Percentiles rank a stretch among this genome's conserved stretches.
phyloP scores from a whole-genome alignment of 2,888 invertebrate species.

The Anthrax anthrax region DNA sequence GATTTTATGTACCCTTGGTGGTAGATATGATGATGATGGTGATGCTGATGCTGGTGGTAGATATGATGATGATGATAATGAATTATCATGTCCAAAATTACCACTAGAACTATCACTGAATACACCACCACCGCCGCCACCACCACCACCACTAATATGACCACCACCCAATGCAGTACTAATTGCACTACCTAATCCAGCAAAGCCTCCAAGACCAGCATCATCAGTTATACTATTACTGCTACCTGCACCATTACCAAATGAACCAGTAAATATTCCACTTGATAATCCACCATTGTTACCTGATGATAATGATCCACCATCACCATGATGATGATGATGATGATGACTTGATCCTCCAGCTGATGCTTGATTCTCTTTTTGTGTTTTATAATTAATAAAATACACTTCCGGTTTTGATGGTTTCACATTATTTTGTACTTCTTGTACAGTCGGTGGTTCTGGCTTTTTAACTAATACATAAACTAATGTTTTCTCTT shows the following conservation, averaged over 20 bases:
- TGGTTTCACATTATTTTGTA: slow-evolving; percentile 43
- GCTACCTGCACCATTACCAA: background rate
- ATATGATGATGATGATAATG: background rate
- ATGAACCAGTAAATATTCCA: background rate
- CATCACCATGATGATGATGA: background rate
- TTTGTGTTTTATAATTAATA: slow-evolving; percentile 52
- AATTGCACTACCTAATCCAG: background rate
- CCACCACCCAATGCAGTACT: too few species aligned
- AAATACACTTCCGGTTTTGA: slow-evolving; percentile 58
- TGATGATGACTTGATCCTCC: background rate
- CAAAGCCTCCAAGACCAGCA: background rate
- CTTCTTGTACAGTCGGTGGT: slow-evolving; percentile 44
- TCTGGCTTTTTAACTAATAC: slow-evolving; percentile 56
- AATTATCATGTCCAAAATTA: background rate
- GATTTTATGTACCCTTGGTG: background rate
- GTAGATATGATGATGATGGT: background rate
- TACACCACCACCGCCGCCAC: background rate
- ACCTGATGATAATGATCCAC: background rate
- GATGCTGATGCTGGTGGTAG: background rate
- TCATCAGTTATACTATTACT: background rate
- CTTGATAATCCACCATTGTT: background rate
- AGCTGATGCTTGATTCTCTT: background rate
- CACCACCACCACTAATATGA: too few species aligned
- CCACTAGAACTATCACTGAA: too few species aligned
- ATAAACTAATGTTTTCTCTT: slow-evolving; percentile 55